Evolutionary conservation across 2,888 invertebrate genomes (phyloP), one percentile per base, ranked within the genome.

Genomic region (Meteorus cinctellus): DNA sequence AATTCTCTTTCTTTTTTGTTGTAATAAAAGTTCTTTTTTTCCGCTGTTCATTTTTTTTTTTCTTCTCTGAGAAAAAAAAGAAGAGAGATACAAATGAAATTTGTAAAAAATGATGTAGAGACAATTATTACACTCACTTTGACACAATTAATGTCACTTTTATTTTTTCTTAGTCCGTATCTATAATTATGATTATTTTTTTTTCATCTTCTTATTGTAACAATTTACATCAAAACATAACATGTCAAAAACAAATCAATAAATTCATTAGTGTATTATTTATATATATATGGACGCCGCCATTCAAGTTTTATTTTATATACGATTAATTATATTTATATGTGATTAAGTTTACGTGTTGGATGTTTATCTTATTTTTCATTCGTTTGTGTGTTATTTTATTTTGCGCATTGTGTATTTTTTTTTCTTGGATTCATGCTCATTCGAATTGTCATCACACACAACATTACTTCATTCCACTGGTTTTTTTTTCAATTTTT

Each of bases 181-280:
- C 31, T 31, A 62, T 62, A 27, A 27, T 31, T 62, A 48, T 48
- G n/a, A 48, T 27, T 24, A 27, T 65, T 60, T 27, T 10, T 60
- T 48, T 34, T 69, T 31, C 31, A 34, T 34, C 34, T 34, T 34
- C 34, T 69, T 51, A 51, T 31, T 19, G 55, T 69, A 86, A 86
- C 85, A 86, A 84, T 87, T 86, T 86, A 88, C 87, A 87, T 86
- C 84, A 86, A 88, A 87, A 86, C 86, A 85, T 87, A 88, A 88
- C 87, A 85, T 85, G 84, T 86, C 85, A 77, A 83, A 87, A 87
- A 85, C 81, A 86, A 86, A 85, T 79, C 27, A 19, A 24, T 59
- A n/a, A 86, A 86, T 85, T 78, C 19, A 36, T 65, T 12, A 12
- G 65, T 65, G 31, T 65, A 65, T 65, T 19, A 65, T 63, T 29